Base-by-base conservation (phyloP, 2,113 vertebrate genomes). In the Forbesichthys papilliferus region DNA sequence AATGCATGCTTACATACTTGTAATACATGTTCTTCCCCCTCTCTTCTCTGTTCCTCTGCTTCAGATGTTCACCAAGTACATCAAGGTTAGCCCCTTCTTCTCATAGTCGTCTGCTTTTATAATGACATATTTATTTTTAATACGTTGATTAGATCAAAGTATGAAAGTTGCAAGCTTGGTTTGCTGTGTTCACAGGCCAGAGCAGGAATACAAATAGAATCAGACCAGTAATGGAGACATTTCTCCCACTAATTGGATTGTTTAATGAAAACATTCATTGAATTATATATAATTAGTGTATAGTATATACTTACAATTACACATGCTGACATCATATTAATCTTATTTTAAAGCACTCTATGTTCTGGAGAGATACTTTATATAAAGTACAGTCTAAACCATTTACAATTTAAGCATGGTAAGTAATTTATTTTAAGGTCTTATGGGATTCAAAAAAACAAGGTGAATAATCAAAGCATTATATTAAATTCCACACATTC, bases 31-130 rank as follows among this genome's bases (percentile, higher is more conserved):
- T 62, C 18, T 68, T 54, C 90, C 20, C 11, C 20, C 59, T 64
- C 59, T 64, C 68, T 71, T 86, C 90, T 91, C 87, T 91, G 84
- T 89, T 94, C 79, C 93, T 91, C 91, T 80, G 95, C 96, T 92
- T 99, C 96, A 99, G 97, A 99, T 99, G 95, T 99, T 99, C 96
- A 97, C 96, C 95, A 98, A 98, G 91, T 99, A 98, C 94, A 95
- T 99, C 93, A 99, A 99, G 98, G 96, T 99, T 98, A 96, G 96
- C 94, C 91, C 90, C 79, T 84, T 85, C 92, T 90, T 93, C 85
- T 92, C 88, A 82, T 87, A 90, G 88, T 89, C 81, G 69, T 93
- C 85, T 88, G 79, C 69, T 55, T 0, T 57, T 84, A 84, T 12
- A 14, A 52, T 49, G 48, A 12, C 9, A 10, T 49, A 2, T 49